Evolutionary conservation across 1,140 invertebrate genomes (phyloP).

Genomic region (Trachymyrmex cornetzi): DNA sequence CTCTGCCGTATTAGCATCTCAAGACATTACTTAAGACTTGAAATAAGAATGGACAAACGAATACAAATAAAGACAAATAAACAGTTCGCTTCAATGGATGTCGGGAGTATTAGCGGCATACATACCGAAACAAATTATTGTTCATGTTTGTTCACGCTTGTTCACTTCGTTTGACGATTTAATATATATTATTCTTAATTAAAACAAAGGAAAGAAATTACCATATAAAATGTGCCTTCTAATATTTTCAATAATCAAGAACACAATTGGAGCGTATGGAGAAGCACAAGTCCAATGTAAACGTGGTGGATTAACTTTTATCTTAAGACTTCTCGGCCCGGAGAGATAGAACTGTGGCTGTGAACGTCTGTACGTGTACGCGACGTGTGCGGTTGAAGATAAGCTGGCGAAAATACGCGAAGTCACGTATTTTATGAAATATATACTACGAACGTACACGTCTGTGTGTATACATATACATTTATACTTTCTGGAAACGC

Average conservation of each 20-base stretch:
- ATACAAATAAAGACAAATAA: neutral
- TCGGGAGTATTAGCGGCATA: neutral
- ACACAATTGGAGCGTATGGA: neutral
- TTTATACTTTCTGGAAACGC: neutral
- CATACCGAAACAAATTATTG: neutral
- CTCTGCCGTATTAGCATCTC: too few relatives aligned
- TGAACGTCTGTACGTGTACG: neutral
- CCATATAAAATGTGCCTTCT: neutral
- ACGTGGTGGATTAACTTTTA: conserved; percentile 48
- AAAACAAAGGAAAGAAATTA: neutral
- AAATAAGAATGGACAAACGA: too few relatives aligned
- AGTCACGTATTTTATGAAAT: conserved; percentile 85
- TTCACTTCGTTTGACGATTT: neutral
- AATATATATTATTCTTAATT: neutral
- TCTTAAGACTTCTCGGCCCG: conserved; percentile 21
- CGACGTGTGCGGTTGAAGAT: conserved; percentile 80
- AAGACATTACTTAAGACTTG: too few relatives aligned
- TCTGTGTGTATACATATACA: neutral
- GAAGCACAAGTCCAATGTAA: neutral
- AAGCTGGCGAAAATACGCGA: conserved; percentile 81
- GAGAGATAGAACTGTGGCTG: conserved; percentile 1
- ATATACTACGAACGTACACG: conserved; percentile 64
- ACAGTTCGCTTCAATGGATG: neutral
- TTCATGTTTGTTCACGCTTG: neutral
- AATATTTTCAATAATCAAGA: neutral